A percentile compares a stretch with the other conserved stretches of the same genome.
Evolutionary conservation across 2,888 invertebrate genomes (phyloP).

Genomic region (Megamerina dolium): DNA sequence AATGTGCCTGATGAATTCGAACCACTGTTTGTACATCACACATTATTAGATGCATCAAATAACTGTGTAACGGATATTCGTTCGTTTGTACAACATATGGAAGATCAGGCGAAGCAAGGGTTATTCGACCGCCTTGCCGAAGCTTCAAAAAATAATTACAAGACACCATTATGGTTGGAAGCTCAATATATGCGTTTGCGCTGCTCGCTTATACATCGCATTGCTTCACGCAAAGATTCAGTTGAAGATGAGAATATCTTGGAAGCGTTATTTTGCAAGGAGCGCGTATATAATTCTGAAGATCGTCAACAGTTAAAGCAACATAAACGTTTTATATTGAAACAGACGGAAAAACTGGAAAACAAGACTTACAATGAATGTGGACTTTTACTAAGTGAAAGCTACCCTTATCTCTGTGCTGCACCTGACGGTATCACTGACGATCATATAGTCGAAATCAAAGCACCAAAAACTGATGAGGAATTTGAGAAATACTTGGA

Average conservation of each 20-base stretch:
- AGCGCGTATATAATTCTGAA: conserved; percentile 39
- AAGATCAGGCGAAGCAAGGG: conserved; percentile 38
- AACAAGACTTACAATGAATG: conserved; percentile 46
- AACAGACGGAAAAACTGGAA: conserved; percentile 47
- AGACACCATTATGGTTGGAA: conserved; percentile 43
- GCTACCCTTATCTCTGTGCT: conserved; percentile 44
- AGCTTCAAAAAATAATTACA: conserved; percentile 39
- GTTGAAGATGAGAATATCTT: conserved; percentile 42
- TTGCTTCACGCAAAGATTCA: conserved; percentile 37
- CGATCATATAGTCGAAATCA: conserved; percentile 48
- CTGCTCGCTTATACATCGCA: conserved; percentile 43
- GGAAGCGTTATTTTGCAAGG: conserved; percentile 42
- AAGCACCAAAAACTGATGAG: conserved; percentile 47
- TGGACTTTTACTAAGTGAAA: conserved; percentile 40
- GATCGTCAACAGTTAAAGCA: conserved; percentile 43
- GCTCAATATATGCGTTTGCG: conserved; percentile 45
- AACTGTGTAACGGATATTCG: conserved; percentile 39
- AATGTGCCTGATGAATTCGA: conserved; percentile 44
- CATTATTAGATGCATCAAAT: conserved; percentile 37
- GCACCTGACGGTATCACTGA: conserved; percentile 47
- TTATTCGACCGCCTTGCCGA: conserved; percentile 39
- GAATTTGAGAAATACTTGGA: conserved; percentile 48
- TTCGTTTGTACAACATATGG: conserved; percentile 41
- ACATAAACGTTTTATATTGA: conserved; percentile 46
- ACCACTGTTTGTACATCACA: conserved; percentile 42